A percentile compares a stretch with the other conserved stretches of the same genome.
Conservation (phyloP, 2,797 vertebrate genomes). For the Scyliorhinus canicula region DNA sequence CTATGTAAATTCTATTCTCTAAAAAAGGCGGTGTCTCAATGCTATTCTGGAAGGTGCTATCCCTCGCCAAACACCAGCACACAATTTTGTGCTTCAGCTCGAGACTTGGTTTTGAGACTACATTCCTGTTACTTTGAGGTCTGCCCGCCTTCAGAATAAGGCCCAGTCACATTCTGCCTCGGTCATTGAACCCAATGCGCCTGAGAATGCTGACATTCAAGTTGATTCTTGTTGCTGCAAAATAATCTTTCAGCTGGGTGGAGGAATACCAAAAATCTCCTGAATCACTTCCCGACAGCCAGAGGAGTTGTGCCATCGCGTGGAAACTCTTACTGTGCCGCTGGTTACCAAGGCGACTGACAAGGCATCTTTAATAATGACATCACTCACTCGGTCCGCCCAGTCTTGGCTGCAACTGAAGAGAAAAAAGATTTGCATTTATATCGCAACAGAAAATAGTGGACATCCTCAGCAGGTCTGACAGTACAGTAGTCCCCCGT, state of each 20-base stretch:
- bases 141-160: neutral
- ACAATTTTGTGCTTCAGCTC: neutral
- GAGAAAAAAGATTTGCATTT: neutral
- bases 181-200: neutral
- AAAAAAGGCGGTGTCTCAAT: neutral
- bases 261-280: neutral
- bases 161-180: neutral
- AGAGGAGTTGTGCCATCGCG: too few relatives aligned
- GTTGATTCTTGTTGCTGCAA: neutral
- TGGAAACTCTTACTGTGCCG: neutral
- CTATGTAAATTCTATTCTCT: too few relatives aligned
- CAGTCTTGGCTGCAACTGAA: neutral
- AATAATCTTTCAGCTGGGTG: neutral
- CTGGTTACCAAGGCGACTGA: neutral
- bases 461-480: too few relatives aligned
- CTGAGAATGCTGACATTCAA: neutral
- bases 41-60: neutral
- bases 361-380: neutral
- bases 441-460: too few relatives aligned
- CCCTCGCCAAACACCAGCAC: neutral
- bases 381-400: neutral
- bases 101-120: neutral
- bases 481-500: too few relatives aligned
- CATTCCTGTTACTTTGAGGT: neutral
- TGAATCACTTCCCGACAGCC: neutral